A percentile compares a stretch with the other conserved stretches of the same genome.
These are phyloP conservation scores for Microvelia longipes DNA, from an alignment of 1,140 invertebrate genomes.

Conservation along the genomic window DNA sequence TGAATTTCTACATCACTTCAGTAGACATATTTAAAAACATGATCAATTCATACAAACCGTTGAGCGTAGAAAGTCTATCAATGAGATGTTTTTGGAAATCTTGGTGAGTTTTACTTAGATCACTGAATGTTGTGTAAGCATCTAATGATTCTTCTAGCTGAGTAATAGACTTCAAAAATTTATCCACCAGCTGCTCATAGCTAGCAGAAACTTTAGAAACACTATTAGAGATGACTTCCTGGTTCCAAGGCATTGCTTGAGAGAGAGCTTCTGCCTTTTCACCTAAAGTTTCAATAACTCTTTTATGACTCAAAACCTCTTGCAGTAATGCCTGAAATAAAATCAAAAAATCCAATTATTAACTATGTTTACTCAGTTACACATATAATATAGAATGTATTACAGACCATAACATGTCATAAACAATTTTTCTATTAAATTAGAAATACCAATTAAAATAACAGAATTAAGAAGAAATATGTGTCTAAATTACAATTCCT, in stretches of 20 bases:
- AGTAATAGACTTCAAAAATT: constrained; percentile 43
- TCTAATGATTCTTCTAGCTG: constrained; percentile 59
- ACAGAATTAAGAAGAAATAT: too few relatives aligned
- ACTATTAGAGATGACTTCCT: constrained; percentile 41
- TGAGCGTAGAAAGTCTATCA: constrained; percentile 59
- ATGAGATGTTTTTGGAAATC: constrained; percentile 77
- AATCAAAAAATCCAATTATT: not conserved
- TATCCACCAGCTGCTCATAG: constrained; percentile 51
- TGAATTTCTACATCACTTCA: too few relatives aligned
- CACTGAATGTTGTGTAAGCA: constrained; percentile 65
- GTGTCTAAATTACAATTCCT: too few relatives aligned
- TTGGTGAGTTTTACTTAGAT: constrained; percentile 66
- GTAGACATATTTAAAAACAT: too few relatives aligned
- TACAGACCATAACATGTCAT: not conserved
- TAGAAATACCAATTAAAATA: too few relatives aligned
- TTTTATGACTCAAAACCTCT: constrained; percentile 77
- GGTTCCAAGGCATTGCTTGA: constrained; percentile 40
- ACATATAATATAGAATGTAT: too few relatives aligned
- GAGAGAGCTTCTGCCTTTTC: constrained; percentile 67
- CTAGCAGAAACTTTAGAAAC: constrained; percentile 34
- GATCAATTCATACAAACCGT: constrained; percentile 30
- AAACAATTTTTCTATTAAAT: not conserved
- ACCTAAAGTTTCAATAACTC: constrained; percentile 72
- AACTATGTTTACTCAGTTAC: not conserved
- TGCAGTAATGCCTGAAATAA: constrained; percentile 53